Base-by-base conservation (phyloP, 1,140 invertebrate species). In the Drosophila funebris region DNA sequence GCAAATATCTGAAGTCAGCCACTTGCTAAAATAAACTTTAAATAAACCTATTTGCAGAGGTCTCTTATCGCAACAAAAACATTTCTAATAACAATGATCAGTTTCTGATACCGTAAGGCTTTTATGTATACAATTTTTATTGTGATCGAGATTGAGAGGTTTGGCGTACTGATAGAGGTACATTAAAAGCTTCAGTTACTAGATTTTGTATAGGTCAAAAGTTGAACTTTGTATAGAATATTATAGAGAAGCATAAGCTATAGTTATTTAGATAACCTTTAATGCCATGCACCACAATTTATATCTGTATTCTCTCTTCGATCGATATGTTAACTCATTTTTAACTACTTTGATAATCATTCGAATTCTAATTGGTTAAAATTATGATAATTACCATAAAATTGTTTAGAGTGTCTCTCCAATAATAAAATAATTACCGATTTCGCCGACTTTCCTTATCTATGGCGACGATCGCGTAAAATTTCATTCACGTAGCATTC, bases 401-500 rank as follows among this genome's bases (percentile, higher is more conserved):
- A n/a, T 50, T 39, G 44, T 27, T 16, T 27, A 16, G 16, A 64
- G 33, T 33, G 27, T 53, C 24, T 41, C 3, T 18, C 11, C 1
- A 24, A 46, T 60, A 44, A 20, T 7, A 0, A 18, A 52, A 52
- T 44, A 60, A 6, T 27, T 27, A 20, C 7, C 57, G 13, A 27
- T 52, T 14, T 22, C 8, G 43, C 5, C 13, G 31, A 14, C 27
- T 29, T 29, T 39, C 14, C 9, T 31, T 53, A 78, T 70, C 78
- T 53, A 5, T 44, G 41, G 20, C 18, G 37, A 76, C 56, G 71
- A 83, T 52, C 61, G 22, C 60, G 4, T 27, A 31, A 31, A 43
- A 66, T 71, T 68, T 71, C 48, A 82, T 62, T 74, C 39, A 54
- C 58, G 13, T 11, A 68, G 37, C 62, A 73, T 76, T 68, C 41